Evolutionary conservation across 1,140 invertebrate genomes (phyloP).

Genomic region (Asbolus verrucosus): DNA sequence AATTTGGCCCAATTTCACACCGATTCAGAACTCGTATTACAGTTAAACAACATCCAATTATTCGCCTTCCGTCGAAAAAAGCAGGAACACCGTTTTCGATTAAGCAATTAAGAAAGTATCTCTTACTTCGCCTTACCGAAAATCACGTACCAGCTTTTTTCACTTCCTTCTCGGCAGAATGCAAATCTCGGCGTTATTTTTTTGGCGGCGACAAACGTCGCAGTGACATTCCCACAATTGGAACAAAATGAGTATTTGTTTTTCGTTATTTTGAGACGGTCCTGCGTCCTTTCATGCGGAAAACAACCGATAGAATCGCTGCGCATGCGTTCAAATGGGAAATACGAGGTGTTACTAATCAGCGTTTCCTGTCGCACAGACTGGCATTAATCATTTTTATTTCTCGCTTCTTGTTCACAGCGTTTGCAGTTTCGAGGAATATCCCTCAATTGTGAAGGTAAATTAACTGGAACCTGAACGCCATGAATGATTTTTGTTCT

Average conservation of each 20-base stretch:
- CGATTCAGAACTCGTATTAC: constrained; percentile 27
- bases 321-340: constrained; percentile 26
- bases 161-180: constrained; percentile 18
- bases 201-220: constrained; percentile 9
- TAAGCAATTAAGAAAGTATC: constrained; percentile 38
- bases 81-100: constrained; percentile 36
- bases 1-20: constrained; percentile 32
- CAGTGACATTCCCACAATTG: constrained; percentile 37
- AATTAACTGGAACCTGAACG: constrained; percentile 32
- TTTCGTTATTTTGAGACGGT: constrained; percentile 30
- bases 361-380: constrained; percentile 24
- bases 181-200: constrained; percentile 27
- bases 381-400: constrained; percentile 14
- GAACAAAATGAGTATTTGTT: constrained; percentile 31
- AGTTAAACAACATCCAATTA: constrained; percentile 38
- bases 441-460: constrained; percentile 31
- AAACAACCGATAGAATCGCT: constrained; percentile 7
- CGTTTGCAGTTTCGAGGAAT: constrained; percentile 35
- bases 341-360: constrained; percentile 29
- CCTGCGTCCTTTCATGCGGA: constrained; percentile 4
- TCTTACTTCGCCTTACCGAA: constrained; percentile 21
- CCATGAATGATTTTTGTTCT: constrained; percentile 12
- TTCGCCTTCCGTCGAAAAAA: constrained; percentile 32
- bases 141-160: constrained; percentile 28
- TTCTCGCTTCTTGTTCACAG: constrained; percentile 5